A percentile compares a stretch with the other conserved stretches of the same genome.
Evolutionary conservation across 64 coral and sea anemone genomes (phyloP).

Genomic region (Astreopora myriophthalma): DNA sequence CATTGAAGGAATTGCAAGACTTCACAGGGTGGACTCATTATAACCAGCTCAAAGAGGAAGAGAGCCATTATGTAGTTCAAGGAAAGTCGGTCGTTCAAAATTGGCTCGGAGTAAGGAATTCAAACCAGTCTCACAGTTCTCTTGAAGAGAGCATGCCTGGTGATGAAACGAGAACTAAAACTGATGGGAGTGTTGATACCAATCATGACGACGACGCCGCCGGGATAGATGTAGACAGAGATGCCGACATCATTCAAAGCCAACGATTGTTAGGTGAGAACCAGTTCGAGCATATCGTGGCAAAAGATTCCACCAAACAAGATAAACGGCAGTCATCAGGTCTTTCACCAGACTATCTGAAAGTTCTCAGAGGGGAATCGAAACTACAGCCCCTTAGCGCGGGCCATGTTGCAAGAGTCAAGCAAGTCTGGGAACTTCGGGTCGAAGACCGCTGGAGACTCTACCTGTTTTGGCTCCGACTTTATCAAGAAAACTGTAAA

Average conservation of each 20-base stretch:
- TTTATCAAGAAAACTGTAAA: constrained; percentile 37
- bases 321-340: not conserved
- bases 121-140: not conserved
- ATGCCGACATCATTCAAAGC: constrained; percentile 71
- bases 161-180: not conserved
- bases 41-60: not conserved
- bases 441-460: constrained; percentile 33
- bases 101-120: not conserved
- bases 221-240: constrained; percentile 54
- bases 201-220: not conserved
- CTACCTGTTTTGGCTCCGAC: constrained; percentile 74
- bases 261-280: constrained; percentile 68
- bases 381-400: not conserved
- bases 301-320: not conserved
- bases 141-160: not conserved
- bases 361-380: constrained; percentile 34
- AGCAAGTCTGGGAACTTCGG: constrained; percentile 46
- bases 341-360: constrained; percentile 11
- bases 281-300: not conserved
- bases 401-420: not conserved
- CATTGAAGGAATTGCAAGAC: not conserved
- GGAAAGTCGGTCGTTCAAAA: constrained; percentile 19
- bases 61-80: not conserved
- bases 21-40: not conserved
- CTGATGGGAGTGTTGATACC: not conserved